phyloP scores from a whole-genome alignment of 1,140 invertebrate genomes.

The Amyelois transitella region DNA sequence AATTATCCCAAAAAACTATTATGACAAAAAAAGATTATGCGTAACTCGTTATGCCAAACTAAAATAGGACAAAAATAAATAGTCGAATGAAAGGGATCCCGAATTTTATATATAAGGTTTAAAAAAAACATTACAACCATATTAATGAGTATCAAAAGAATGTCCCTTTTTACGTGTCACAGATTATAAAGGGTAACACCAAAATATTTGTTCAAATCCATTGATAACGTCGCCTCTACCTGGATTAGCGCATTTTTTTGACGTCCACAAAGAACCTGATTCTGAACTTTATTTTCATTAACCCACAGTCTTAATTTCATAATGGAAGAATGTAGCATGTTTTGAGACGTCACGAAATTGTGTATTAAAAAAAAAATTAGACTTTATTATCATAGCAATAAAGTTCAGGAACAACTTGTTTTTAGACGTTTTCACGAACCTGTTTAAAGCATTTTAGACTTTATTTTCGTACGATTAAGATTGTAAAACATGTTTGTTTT shows the following conservation, averaged over 20 bases:
- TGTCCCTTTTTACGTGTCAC: not conserved
- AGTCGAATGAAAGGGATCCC: too few species aligned
- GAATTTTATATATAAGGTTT: too few species aligned
- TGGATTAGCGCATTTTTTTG: not conserved
- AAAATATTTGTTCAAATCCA: slow-evolving; percentile 10
- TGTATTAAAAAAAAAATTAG: not conserved
- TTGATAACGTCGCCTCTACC: slow-evolving; percentile 7
- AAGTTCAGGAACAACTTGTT: too few species aligned
- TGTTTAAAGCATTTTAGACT: too few species aligned
- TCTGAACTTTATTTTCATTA: not conserved
- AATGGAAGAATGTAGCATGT: not conserved
- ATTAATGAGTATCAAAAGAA: slow-evolving; percentile 6
- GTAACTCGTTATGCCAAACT: too few species aligned
- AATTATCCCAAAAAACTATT: too few species aligned
- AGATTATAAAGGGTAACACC: not conserved
- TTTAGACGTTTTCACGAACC: not conserved
- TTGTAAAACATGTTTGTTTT: too few species aligned
- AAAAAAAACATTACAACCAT: slow-evolving; percentile 8
- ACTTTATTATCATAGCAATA: not conserved
- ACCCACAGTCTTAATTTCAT: not conserved
- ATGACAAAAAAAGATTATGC: too few species aligned
- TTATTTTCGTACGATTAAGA: too few species aligned
- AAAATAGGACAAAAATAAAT: too few species aligned
- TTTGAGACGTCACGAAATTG: not conserved
- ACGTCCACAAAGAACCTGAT: not conserved